Evolutionary conservation across 1,140 invertebrate genomes (phyloP), one percentile per base, ranked within the genome.

Genomic region (Hormaphis cornu): DNA sequence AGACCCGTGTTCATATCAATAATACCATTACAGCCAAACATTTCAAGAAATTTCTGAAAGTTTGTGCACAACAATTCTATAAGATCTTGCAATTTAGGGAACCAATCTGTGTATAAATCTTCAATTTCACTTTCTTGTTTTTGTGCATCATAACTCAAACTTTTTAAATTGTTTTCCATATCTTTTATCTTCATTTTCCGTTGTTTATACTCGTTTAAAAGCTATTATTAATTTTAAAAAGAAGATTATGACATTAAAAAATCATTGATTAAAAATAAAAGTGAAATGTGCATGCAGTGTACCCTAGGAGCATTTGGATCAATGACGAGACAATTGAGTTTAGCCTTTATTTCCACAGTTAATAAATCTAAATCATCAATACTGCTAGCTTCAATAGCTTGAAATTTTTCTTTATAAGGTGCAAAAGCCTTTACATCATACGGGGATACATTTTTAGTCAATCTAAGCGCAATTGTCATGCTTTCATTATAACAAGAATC

Each of bases 291-390:
- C 24, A 33, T 22, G 14, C 12, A 24, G n/a, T 24, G 5, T 66
- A 66, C 61, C 18, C 35, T 26, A 66, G 61, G 44, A 24, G 61
- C 61, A 16, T 66, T 50, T 12, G 28, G 61, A 66, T 66, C 61
- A 35, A 50, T 16, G 5, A 35, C 24, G 0, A 66, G 30, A 12
- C 61, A 66, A 35, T 50, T 66, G 0, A 66, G 44, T 50, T 66
- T 50, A 4, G 44, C 44, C 50, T 50, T 66, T 35, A 22, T 66
- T 9, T 66, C 61, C 14, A 50, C 12, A 50, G 50, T 66, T 35
- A 66, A 48, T 50, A 1, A 5, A 66, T 66, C 61, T 24, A 66
- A 50, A 6, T 66, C 61, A 0, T 50, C 44, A 20, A 66, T 0
- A n/a, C 50, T 28, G n/a, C 0, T 16, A 16, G 48, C 10, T 10